phyloP scores from a whole-genome alignment of 2,797 vertebrate species.

The Sphenodon punctatus region DNA sequence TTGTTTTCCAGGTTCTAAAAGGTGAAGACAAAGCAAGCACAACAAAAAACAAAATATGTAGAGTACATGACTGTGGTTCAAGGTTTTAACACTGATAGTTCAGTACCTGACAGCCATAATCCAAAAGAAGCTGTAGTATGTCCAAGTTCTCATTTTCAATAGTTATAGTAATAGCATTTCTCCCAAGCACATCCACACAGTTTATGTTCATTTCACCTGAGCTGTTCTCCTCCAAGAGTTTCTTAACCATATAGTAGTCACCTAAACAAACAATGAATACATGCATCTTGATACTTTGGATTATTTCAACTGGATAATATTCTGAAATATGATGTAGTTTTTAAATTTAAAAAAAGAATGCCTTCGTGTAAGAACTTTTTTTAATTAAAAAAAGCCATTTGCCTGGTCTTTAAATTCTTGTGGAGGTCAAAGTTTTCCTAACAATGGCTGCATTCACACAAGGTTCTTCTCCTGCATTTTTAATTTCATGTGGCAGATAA shows the following conservation, averaged over 20 bases:
- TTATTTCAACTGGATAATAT: conserved; percentile 24
- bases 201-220: conserved; percentile 96
- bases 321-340: conserved; percentile 34
- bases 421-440: no score
- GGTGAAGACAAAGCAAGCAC: not conserved
- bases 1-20: not conserved
- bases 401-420: no score
- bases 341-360: no score
- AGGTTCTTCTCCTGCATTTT: no score
- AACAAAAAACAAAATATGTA: not conserved
- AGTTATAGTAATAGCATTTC: conserved; percentile 93
- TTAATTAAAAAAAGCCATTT: no score
- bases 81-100: not conserved
- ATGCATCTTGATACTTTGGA: conserved; percentile 29
- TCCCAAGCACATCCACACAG: conserved; percentile 94
- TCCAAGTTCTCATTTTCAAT: conserved; percentile 98
- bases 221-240: conserved; percentile 93
- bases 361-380: no score
- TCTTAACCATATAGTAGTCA: conserved; percentile 99
- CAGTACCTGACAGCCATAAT: conserved; percentile 94
- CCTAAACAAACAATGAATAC: conserved; percentile 78
- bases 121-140: conserved; percentile 94
- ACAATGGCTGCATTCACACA: no score
- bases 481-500: no score
- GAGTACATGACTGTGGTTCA: not conserved